Base-by-base conservation (phyloP, 2,888 invertebrate genomes). In the Caradrina clavipalpis region DNA sequence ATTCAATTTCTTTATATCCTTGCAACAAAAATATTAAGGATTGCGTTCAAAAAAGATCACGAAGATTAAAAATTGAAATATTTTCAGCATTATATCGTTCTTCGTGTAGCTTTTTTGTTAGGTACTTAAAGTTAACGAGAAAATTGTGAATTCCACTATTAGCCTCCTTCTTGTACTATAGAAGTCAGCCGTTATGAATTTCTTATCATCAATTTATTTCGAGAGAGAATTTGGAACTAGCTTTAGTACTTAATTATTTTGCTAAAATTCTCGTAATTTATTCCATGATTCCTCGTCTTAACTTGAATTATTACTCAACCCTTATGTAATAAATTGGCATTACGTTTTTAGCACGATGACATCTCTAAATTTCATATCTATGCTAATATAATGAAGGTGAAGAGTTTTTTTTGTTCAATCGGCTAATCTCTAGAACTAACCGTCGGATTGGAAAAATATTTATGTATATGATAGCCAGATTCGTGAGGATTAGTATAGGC, bases 231-330 rank as follows among this genome's bases (percentile, higher is more conserved):
- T 47, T 8, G n/a, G 7, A 17, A 71, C 19, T 45, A 49, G 15
- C 26, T 59, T 45, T n/a, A 59, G 22, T 59, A n/a, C n/a, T n/a
- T n/a, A 50, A 74, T 59, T 67, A 50, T 74, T 67, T 74, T 22
- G 45, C 13, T 47, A 61, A 74, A 60, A 55, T 62, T 50, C 45
- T 55, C 22, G 21, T 35, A 45, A 76, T 65, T 61, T 39, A 71
- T 76, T 54, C 35, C 49, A n/a, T 26, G 19, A 47, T 69, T 50
- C 39, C 54, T 51, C 15, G 11, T 26, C 47, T 54, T 42, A 59
- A 62, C 50, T 67, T 49, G 51, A 77, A 61, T 64, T 61, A 73
- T 65, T 59, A 10, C 15, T 54, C 19, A 31, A 54, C 54, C 21
- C 39, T 63, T 8, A 19, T 49, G 31, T 47, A 57, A 51, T 64